Base-by-base conservation (phyloP, 2,113 vertebrate genomes). In the Pelvicachromis taeniatus region DNA sequence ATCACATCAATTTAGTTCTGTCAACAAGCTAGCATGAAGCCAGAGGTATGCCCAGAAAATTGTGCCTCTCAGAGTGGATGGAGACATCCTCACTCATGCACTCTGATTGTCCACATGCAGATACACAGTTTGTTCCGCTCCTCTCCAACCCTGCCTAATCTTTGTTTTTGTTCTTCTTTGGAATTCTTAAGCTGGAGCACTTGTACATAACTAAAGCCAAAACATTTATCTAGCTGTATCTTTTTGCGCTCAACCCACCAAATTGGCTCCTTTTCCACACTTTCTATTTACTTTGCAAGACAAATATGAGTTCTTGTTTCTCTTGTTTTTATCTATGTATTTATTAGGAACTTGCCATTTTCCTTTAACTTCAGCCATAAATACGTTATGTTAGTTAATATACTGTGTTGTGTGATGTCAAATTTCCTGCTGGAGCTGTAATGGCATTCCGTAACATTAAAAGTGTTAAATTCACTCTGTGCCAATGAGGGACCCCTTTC, bases 1-100 rank as follows among this genome's bases (percentile, higher is more conserved):
- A 87, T 92, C 91, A 91, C 90, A 90, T 92, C 87, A 92, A 50
- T 89, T 91, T 88, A 80, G 77, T 80, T 86, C 68, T 63, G 40
- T 87, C 87, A 88, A 78, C 88, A 80, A 83, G 40, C 77, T 48
- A 85, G 81, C 55, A 86, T 83, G 58, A 82, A 87, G 86, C 82
- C 85, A 86, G 82, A 83, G 81, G 87, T 91, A 77, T 54, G 48
- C 68, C 86, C 50, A 70, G 50, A 53, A 89, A 86, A 86, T 82
- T 80, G 86, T 86, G 83, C 75, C 75, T 77, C 77, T 87, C 70
- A 65, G 55, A 87, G 77, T 75, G 77, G 82, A 89, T 48, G 85
- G 63, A 85, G 58, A 87, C 56, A 35, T 70, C 42, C 26, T 63
- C 53, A 21, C 81, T 61, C 53, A 70, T 58, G 9, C 26, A 17